A percentile compares a stretch with the other conserved stretches of the same genome.
Evolutionary conservation across 2,888 invertebrate genomes (phyloP).

Genomic region (Emmelina monodactyla): DNA sequence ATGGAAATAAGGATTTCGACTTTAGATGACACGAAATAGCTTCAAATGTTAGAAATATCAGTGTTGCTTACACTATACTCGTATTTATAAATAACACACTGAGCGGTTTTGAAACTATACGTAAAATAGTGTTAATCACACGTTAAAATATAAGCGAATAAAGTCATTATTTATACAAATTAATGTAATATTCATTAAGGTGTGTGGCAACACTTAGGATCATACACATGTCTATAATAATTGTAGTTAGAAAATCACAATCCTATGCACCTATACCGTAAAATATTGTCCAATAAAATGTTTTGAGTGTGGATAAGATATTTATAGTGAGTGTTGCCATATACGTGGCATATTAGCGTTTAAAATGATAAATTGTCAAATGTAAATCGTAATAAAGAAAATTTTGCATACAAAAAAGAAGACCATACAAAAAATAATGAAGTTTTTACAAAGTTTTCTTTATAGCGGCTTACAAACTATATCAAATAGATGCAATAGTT

Average conservation of each 20-base stretch:
- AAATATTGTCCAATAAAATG: no score
- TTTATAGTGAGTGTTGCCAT: no score
- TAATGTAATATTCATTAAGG: constrained; percentile 23
- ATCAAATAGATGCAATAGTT: constrained; percentile 39
- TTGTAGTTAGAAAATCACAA: no score
- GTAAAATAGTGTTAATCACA: constrained; percentile 60
- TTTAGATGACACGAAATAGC: constrained; percentile 58
- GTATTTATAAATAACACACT: constrained; percentile 37
- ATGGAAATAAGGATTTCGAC: no score
- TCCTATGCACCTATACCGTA: no score
- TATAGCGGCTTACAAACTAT: background rate
- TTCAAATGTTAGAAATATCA: constrained; percentile 54
- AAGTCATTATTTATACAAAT: constrained; percentile 51
- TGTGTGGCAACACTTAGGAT: no score
- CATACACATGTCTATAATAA: no score
- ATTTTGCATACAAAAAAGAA: no score
- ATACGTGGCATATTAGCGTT: no score
- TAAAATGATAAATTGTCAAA: no score
- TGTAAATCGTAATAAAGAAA: no score
- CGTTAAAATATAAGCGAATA: constrained; percentile 46
- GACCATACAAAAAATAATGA: constrained; percentile 1
- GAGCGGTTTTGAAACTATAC: constrained; percentile 58
- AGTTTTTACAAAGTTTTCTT: background rate
- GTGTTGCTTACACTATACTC: constrained; percentile 51
- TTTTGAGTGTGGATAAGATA: no score